Evolutionary conservation across 2,113 vertebrate species (phyloP).

Genomic region (Oreotrochilus melanogaster): DNA sequence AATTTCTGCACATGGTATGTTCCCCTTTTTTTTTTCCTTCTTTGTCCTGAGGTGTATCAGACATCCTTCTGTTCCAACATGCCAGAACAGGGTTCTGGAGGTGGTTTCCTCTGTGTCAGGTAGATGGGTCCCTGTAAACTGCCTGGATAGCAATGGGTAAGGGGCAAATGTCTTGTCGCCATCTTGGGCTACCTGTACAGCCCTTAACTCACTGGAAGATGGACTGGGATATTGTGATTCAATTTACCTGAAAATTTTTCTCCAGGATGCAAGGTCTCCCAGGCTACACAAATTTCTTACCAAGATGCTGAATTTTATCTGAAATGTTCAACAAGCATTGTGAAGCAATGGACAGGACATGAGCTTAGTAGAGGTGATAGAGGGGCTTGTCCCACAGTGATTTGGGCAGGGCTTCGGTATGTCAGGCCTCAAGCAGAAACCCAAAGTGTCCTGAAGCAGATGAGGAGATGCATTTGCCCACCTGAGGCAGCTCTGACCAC

Average conservation of each 20-base stretch:
- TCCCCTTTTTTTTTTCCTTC: not conserved
- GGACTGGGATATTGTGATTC: not conserved
- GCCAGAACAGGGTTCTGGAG: not conserved
- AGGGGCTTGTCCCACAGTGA: not conserved
- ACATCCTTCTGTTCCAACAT: not conserved
- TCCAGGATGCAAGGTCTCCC: not conserved
- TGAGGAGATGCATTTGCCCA: accelerated
- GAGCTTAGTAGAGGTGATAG: not conserved
- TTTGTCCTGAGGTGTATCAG: not conserved
- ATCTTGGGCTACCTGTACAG: not conserved
- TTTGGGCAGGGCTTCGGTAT: not conserved
- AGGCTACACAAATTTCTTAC: not conserved
- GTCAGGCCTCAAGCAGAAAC: not conserved
- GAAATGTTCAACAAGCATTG: not conserved
- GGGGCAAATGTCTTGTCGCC: not conserved
- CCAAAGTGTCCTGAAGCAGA: not conserved
- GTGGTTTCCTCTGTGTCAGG: not conserved
- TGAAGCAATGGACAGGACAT: not conserved
- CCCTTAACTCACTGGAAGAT: not conserved
- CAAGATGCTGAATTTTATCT: not conserved
- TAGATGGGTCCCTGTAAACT: not conserved
- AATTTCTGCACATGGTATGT: not conserved
- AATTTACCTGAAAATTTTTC: not conserved
- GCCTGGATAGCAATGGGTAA: not conserved
- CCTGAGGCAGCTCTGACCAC: not conserved